phyloP scores from a whole-genome alignment of 30 jellyfish, hydroid and myxozoan species.

The Chrysaora quinquecirrha region DNA sequence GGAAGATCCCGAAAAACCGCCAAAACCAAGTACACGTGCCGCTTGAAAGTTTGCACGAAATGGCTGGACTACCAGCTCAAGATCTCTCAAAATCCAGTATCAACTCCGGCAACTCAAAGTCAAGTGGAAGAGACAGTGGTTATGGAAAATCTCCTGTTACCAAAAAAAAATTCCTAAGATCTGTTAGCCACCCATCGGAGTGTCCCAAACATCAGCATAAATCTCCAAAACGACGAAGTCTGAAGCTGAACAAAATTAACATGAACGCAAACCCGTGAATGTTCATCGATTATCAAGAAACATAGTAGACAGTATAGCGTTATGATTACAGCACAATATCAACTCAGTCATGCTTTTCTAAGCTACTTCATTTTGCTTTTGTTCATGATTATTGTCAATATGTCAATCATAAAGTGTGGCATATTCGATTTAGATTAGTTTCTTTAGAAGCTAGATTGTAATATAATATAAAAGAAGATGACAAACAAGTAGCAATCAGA shows the following conservation, averaged over 20 bases:
- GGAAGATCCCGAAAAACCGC: conserved; percentile 74
- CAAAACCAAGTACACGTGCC: conserved; percentile 52
- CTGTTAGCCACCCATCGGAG: conserved; percentile 50
- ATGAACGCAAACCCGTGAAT: not conserved
- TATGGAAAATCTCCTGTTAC: conserved; percentile 92
- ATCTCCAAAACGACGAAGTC: conserved; percentile 35
- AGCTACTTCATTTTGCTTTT: too few species aligned
- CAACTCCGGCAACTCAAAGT: conserved; percentile 79
- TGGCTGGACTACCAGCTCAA: conserved; percentile 60
- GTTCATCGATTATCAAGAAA: not conserved
- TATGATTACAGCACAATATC: too few species aligned
- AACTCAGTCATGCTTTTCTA: too few species aligned
- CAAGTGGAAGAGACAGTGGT: conserved; percentile 88
- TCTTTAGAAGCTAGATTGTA: too few species aligned
- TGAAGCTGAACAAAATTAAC: not conserved
- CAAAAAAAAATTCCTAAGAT: conserved; percentile 25
- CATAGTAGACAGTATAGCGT: too few species aligned
- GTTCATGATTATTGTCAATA: too few species aligned
- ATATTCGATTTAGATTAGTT: too few species aligned
- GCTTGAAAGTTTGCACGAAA: conserved; percentile 43
- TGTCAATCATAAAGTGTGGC: too few species aligned
- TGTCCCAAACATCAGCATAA: not conserved
- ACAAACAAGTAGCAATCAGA: too few species aligned
- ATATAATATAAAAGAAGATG: too few species aligned
- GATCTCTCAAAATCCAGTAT: conserved; percentile 77